Evolutionary conservation across 2,888 invertebrate genomes (phyloP).

Genomic region (Agrypnus murinus): DNA sequence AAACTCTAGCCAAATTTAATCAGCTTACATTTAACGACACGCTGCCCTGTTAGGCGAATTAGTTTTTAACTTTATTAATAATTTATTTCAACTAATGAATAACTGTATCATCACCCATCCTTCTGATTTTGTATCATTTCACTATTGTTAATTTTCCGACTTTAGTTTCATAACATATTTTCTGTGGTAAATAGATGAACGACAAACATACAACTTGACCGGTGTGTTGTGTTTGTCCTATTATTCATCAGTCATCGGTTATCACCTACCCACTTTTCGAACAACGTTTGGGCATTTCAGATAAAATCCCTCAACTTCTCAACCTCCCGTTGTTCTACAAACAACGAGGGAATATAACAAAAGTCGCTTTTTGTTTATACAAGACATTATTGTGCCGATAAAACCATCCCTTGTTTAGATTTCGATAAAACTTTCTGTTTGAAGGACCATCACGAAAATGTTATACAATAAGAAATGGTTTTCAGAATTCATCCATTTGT

Average conservation of each 20-base stretch:
- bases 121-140: neutral
- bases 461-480: no score
- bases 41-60: neutral
- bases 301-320: conserved; percentile 11
- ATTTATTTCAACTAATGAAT: neutral
- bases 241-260: conserved; percentile 6
- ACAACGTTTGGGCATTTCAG: neutral
- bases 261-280: conserved; percentile 11
- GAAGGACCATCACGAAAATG: neutral
- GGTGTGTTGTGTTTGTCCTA: neutral
- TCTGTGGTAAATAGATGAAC: neutral
- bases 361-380: conserved; percentile 10
- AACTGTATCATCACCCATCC: neutral
- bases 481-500: no score
- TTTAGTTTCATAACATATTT: neutral
- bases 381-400: conserved; percentile 6
- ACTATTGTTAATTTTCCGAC: conserved; percentile 8
- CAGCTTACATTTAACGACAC: neutral
- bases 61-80: neutral
- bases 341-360: conserved; percentile 11
- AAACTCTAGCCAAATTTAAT: conserved; percentile 17
- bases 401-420: conserved; percentile 13
- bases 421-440: conserved; percentile 2
- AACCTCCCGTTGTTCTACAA: neutral
- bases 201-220: neutral